phyloP scores from a whole-genome alignment of 2,797 vertebrate species.

The Zenarchopterus dispar region DNA sequence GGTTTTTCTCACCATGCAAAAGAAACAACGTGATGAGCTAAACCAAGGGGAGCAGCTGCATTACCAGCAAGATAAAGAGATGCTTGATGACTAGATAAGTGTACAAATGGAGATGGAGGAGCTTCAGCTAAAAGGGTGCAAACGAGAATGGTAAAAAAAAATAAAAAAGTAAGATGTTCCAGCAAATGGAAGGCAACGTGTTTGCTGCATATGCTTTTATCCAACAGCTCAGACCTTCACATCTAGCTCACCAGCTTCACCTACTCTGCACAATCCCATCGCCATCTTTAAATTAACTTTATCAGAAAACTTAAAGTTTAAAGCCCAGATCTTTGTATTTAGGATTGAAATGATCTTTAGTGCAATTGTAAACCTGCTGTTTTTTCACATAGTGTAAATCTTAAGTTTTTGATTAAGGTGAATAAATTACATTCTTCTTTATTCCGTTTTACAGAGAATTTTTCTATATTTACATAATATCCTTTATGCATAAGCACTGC shows the following conservation, averaged over 20 bases:
- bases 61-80: conserved; percentile 8
- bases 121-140: background rate
- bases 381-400: no score
- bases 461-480: no score
- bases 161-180: background rate
- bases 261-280: background rate
- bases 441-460: no score
- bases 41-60: conserved; percentile 18
- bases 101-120: conserved; percentile 25
- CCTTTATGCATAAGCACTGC: no score
- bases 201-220: conserved; percentile 1
- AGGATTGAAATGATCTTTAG: no score
- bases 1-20: background rate
- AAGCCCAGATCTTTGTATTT: no score
- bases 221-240: background rate
- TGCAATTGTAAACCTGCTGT: no score
- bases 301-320: no score
- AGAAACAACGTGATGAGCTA: conserved; percentile 3
- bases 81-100: conserved; percentile 7
- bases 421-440: no score
- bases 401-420: no score
- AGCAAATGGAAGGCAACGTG: conserved; percentile 6
- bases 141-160: background rate
- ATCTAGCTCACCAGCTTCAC: background rate
- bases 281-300: no score